Base-by-base conservation (phyloP, 53 echinoderm and acorn worm genomes). In the Arbacia lixula region DNA sequence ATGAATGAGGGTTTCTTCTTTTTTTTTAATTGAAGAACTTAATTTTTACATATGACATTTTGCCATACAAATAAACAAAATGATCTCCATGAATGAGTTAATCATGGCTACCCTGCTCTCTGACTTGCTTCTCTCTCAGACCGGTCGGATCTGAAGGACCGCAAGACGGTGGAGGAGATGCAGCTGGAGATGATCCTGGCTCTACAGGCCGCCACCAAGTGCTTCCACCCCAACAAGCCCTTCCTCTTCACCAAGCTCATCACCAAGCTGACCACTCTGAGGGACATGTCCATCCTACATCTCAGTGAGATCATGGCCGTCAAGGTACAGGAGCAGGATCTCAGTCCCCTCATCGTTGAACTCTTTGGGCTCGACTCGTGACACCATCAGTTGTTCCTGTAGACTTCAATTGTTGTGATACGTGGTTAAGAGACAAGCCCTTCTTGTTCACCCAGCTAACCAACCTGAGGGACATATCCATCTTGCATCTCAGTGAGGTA, bases 301-400 rank as follows among this genome's bases (percentile, higher is more conserved):
- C 90, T 92, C 41, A 94, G 94, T 25, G 98, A 97, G 84, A 46
- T 97, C 60, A 94, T 97, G 94, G 94, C 94, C 16, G 92, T 94
- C 77, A 92, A 94, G 64, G 88, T 97, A 32, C 92, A 90, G 61
- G 92, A 94, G 71, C 88, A 88, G 28, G 98, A 97, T 36, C 86
- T 97, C 35, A 97, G 94, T 54, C 98, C 98, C 10, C 86, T 97
- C 38, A 91, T 97, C 22, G 88, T 90, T 17, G 98, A 97, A 75
- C 80, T 97, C 43, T 97, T 97, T 86, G 94, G 94, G 5, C 57
- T 97, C 30, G 95, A 95, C 46, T 68, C 90, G 31, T 90, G 90
- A 86, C 83, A 56, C 58, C 21, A 16, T 33, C 16, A 27, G 41
- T 85, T n/a, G n/a, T n/a, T n/a, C n/a, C n/a, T n/a, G n/a, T n/a